A percentile compares a stretch with the other conserved stretches of the same genome.
Conservation (phyloP, 2,888 invertebrate species). For the Luperina nickerlii region DNA sequence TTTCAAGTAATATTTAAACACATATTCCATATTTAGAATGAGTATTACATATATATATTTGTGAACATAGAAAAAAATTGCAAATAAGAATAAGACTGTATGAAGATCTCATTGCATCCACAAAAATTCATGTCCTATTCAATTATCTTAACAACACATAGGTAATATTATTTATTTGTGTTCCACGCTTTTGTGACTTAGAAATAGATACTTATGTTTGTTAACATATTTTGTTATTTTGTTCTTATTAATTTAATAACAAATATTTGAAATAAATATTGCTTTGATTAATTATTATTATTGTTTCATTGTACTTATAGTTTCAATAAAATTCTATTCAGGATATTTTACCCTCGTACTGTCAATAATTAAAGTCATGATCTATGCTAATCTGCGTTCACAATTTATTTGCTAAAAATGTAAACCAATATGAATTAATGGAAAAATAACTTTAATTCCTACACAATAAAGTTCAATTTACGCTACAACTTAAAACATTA, state of each 20-base stretch:
- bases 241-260: conserved; percentile 83
- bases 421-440: too few species aligned
- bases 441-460: too few species aligned
- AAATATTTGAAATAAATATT: conserved; percentile 86
- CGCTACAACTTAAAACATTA: too few species aligned
- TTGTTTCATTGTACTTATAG: conserved; percentile 44
- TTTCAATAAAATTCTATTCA: not conserved
- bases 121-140: conserved; percentile 41
- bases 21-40: conserved; percentile 23
- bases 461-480: too few species aligned
- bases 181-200: conserved; percentile 84
- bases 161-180: conserved; percentile 51
- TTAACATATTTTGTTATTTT: conserved; percentile 89
- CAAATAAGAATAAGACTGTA: conserved; percentile 65
- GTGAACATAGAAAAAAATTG: conserved; percentile 39
- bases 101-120: conserved; percentile 63
- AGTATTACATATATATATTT: conserved; percentile 27
- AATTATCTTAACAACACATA: conserved; percentile 43
- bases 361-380: not conserved
- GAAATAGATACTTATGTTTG: conserved; percentile 86
- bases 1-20: conserved; percentile 29
- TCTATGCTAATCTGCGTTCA: too few species aligned
- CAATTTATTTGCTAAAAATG: too few species aligned
- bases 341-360: too few species aligned
- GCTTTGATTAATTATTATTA: conserved; percentile 76